Conservation (phyloP, 2,888 invertebrate species). For the Eudemis profundana region DNA sequence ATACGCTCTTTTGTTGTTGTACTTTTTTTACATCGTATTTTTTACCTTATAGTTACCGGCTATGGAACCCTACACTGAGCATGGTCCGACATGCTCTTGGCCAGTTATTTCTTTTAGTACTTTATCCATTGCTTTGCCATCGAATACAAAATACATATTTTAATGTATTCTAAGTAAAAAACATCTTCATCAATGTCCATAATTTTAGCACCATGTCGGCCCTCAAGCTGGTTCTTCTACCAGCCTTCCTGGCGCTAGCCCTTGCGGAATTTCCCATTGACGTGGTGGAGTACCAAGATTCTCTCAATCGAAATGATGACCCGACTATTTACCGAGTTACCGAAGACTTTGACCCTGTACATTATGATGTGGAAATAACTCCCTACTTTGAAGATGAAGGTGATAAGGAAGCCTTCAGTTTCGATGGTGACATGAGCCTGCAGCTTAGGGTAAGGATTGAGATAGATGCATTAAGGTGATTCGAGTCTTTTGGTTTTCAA, state of each 20-base stretch:
- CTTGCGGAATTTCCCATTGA: slow-evolving; percentile 68
- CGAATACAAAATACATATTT: neutral
- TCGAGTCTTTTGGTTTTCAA: no score
- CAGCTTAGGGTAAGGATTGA: slow-evolving; percentile 61
- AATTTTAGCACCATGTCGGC: slow-evolving; percentile 61
- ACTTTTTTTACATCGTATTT: no score
- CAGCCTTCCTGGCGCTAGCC: slow-evolving; percentile 58
- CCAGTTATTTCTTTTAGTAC: no score
- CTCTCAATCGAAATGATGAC: slow-evolving; percentile 49
- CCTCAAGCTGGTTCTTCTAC: slow-evolving; percentile 56
- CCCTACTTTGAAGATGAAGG: slow-evolving; percentile 77
- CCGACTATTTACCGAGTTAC: slow-evolving; percentile 65
- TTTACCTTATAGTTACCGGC: no score
- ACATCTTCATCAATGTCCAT: neutral
- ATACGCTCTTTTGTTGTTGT: no score
- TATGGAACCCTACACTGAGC: no score
- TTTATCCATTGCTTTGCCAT: neutral
- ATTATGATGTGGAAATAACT: slow-evolving; percentile 82
- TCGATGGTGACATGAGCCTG: slow-evolving; percentile 77
- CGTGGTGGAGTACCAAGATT: slow-evolving; percentile 50
- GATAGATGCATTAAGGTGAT: no score
- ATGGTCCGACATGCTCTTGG: no score
- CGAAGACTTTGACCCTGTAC: slow-evolving; percentile 78
- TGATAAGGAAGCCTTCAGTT: slow-evolving; percentile 69
- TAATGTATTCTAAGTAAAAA: neutral